These are phyloP conservation scores for Microcebus murinus DNA, from an alignment of 2,113 vertebrate species.

Conservation along the genomic window DNA sequence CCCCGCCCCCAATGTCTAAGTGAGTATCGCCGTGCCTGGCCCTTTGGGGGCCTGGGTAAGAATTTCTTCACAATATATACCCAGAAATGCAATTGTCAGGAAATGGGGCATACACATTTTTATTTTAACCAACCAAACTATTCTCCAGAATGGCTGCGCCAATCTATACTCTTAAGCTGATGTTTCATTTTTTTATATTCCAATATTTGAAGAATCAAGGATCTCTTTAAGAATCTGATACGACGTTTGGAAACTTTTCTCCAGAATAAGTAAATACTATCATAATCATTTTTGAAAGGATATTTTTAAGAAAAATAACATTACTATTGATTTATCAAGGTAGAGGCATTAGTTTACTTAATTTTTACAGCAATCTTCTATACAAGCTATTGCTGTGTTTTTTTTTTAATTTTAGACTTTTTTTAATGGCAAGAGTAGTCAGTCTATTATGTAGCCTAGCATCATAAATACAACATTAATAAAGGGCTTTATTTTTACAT, in stretches of 20 bases:
- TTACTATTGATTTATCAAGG: not conserved
- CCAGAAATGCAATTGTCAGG: not conserved
- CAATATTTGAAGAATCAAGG: not conserved
- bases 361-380: not conserved
- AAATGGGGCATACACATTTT: not conserved
- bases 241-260: not conserved
- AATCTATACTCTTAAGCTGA: not conserved
- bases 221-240: not conserved
- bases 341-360: not conserved
- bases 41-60: too few relatives aligned
- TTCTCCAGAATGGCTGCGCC: not conserved
- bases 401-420: not conserved
- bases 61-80: not conserved
- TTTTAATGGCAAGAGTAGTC: constrained; percentile 11
- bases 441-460: not conserved
- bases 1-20: not conserved
- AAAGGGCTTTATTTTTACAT: not conserved
- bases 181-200: not conserved
- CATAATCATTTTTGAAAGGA: not conserved
- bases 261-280: not conserved
- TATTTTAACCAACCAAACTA: not conserved
- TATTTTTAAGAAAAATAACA: not conserved
- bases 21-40: not conserved
- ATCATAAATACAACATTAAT: not conserved
- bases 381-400: not conserved